Base-by-base conservation (phyloP, 2,113 vertebrate species). In the Eupsittula cactorum region DNA sequence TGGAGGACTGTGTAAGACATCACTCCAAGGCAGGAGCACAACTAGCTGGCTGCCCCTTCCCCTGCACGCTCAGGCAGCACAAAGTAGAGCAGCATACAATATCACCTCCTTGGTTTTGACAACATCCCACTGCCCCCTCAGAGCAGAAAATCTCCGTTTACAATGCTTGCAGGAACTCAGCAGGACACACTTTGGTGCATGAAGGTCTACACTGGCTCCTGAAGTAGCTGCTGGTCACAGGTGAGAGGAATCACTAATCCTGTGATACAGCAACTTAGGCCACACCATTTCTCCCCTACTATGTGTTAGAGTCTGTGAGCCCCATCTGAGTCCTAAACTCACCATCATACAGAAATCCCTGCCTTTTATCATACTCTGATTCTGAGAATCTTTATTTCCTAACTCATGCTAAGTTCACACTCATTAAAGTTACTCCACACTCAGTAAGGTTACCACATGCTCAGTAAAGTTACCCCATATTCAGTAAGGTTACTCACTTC, bases 161-260 rank as follows among this genome's bases (percentile, higher is more conserved):
- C 41, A 59, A 41, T 2, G 12, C 19, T 35, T 17, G 9, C 21
- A 73, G 68, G 71, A 68, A 10, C 55, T 23, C 67, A 37, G 37
- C 5, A 0, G 55, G 41, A 27, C 13, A 16, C 7, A 1, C 15
- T 16, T 19, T 4, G 1, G 17, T 55, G 41, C 27, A 9, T 0
- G 0, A 49, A 16, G 62, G 86, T 44, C 16, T 25, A 13, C 15
- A 4, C 14, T 7, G 1, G 42, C 13, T 76, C 55, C 50, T 46
- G 29, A 35, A 23, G 3, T 13, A 85, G 70, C 35, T 53, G 41
- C 39, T 37, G 67, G 9, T 16, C 52, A 49, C 52, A 55, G 33
- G 35, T 31, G 20, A 39, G 17, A 59, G 63, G 49, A 75, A 64
- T 33, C 33, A 10, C 52, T n/a, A 41, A 86, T 29, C 39, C 39